These are phyloP conservation scores for Mastomys coucha DNA, from an alignment of 2,113 vertebrate genomes.

Conservation along the genomic window DNA sequence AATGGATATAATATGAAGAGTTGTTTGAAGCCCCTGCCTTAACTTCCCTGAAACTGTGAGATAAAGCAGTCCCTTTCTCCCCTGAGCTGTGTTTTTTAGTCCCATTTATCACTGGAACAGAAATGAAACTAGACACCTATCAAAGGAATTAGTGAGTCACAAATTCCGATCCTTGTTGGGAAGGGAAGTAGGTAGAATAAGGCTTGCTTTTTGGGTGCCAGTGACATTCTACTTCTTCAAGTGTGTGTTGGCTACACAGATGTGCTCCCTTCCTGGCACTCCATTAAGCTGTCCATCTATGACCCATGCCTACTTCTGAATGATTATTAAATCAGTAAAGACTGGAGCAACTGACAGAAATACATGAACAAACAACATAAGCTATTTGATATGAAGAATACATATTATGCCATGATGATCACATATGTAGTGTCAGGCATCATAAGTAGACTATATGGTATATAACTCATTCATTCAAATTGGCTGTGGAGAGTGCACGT, in stretches of 20 bases:
- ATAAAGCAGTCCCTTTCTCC: neutral
- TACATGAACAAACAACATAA: neutral
- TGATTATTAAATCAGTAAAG: neutral
- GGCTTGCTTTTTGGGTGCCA: neutral
- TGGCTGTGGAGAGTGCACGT: neutral
- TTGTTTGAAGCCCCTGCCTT: neutral
- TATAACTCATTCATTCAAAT: neutral
- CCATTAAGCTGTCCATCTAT: neutral
- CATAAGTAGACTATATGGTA: neutral
- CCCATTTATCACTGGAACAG: neutral
- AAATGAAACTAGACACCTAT: neutral
- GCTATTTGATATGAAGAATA: neutral
- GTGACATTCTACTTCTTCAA: neutral
- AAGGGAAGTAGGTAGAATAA: neutral
- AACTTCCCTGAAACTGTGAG: neutral
- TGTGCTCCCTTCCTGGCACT: neutral
- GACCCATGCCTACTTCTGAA: neutral
- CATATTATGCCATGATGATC: neutral
- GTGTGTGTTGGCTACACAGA: neutral
- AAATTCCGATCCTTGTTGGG: neutral
- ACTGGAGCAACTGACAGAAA: neutral
- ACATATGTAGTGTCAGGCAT: neutral
- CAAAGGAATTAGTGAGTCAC: neutral
- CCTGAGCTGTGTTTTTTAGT: neutral
- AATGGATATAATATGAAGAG: neutral